These are phyloP conservation scores for Thecophora atra DNA, from an alignment of 2,888 invertebrate genomes.

Conservation along the genomic window DNA sequence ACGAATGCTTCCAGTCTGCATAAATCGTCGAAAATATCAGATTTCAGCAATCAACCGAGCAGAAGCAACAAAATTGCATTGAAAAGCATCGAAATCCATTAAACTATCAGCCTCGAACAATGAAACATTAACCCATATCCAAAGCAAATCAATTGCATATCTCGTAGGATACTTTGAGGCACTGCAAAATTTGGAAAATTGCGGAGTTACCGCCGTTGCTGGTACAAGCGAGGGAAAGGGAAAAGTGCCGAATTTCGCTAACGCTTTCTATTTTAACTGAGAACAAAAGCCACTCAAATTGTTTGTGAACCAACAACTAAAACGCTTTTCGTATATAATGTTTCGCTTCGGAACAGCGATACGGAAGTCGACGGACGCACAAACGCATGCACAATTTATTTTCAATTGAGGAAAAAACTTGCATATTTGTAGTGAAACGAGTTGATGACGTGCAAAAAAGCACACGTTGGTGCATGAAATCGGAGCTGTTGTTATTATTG, in stretches of 20 bases:
- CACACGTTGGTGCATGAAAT: neutral
- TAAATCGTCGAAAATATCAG: no score
- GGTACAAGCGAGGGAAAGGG: neutral
- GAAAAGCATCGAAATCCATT: no score
- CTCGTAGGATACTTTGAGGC: no score
- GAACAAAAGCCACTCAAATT: neutral
- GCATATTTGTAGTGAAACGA: neutral
- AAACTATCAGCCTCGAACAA: no score
- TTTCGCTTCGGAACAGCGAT: neutral
- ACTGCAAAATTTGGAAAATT: no score
- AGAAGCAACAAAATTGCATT: no score
- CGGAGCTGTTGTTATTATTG: neutral
- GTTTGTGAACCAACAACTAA: conserved; percentile 1
- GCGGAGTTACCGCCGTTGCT: no score
- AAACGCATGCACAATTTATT: neutral
- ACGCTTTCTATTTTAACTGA: neutral
- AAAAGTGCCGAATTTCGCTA: neutral
- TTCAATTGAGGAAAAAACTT: conserved; percentile 5
- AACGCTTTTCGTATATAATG: neutral
- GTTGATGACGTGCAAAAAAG: neutral
- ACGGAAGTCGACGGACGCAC: neutral
- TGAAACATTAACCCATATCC: conserved; percentile 16
- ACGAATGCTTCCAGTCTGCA: no score
- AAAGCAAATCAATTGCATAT: conserved; percentile 19
- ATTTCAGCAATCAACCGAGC: no score